A percentile compares a stretch with the other conserved stretches of the same genome.
These are phyloP conservation scores for Acholoe squamosa DNA, from an alignment of 2,888 invertebrate species.

Conservation along the genomic window DNA sequence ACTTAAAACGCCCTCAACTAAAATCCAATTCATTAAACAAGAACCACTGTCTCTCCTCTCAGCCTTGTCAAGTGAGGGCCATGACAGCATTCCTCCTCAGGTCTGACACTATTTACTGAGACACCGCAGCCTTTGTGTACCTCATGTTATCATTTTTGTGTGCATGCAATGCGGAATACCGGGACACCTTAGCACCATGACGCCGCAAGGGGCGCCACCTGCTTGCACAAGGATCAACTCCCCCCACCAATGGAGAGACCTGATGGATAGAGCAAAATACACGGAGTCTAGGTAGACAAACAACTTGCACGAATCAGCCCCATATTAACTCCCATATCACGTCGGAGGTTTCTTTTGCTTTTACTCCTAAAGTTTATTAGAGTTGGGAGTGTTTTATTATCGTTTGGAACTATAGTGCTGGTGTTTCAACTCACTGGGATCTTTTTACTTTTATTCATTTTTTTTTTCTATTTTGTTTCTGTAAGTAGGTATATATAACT, in stretches of 20 bases:
- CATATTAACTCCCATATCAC: too few relatives aligned
- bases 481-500: too few relatives aligned
- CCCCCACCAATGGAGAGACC: not conserved
- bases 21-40: not conserved
- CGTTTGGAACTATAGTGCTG: too few relatives aligned
- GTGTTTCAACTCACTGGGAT: too few relatives aligned
- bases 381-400: too few relatives aligned
- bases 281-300: not conserved
- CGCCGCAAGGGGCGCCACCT: not conserved
- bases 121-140: slow-evolving; percentile 2
- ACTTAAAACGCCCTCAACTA: not conserved
- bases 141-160: not conserved
- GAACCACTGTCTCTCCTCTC: not conserved
- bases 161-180: not conserved
- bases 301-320: not conserved
- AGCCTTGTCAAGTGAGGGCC: not conserved
- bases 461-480: too few relatives aligned
- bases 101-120: slow-evolving; percentile 18
- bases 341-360: too few relatives aligned
- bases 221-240: slow-evolving; percentile 27
- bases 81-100: not conserved
- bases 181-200: not conserved
- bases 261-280: slow-evolving; percentile 6
- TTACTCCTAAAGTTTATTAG: too few relatives aligned
- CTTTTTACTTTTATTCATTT: too few relatives aligned